Evolutionary conservation across 2,113 vertebrate species (phyloP).

Genomic region (Hemichromis elongatus): DNA sequence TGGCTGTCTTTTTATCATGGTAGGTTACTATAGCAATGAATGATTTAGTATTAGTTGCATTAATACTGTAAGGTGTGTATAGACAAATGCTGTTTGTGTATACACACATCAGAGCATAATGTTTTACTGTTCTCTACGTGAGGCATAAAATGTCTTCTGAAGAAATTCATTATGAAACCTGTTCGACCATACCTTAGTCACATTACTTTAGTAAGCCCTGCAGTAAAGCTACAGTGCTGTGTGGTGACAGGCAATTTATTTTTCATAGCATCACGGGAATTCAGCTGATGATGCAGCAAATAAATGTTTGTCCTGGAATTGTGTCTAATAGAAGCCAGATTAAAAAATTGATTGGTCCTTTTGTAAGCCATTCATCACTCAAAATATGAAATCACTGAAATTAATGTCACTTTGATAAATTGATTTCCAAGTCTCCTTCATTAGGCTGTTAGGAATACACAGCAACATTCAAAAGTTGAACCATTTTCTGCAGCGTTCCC

Average conservation of each 20-base stretch:
- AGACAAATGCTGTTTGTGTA: neutral
- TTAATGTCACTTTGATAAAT: neutral
- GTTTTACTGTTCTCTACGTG: neutral
- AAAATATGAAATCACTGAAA: neutral
- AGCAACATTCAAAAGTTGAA: neutral
- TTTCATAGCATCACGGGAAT: neutral
- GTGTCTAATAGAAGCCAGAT: neutral
- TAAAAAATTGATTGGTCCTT: neutral
- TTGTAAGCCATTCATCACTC: neutral
- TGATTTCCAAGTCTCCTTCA: neutral
- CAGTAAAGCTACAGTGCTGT: neutral
- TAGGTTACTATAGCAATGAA: neutral
- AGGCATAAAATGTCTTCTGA: neutral
- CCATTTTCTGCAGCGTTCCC: neutral
- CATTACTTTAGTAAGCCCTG: neutral
- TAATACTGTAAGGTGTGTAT: neutral
- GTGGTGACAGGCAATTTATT: neutral
- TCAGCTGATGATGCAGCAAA: neutral
- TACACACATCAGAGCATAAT: neutral
- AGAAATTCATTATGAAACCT: neutral
- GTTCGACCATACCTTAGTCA: neutral
- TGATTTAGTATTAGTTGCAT: neutral
- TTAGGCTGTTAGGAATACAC: neutral
- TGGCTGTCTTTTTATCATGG: neutral
- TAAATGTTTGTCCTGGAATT: neutral